These are phyloP conservation scores for Ceuthmochares aereus DNA, from an alignment of 2,113 vertebrate genomes.

Conservation along the genomic window DNA sequence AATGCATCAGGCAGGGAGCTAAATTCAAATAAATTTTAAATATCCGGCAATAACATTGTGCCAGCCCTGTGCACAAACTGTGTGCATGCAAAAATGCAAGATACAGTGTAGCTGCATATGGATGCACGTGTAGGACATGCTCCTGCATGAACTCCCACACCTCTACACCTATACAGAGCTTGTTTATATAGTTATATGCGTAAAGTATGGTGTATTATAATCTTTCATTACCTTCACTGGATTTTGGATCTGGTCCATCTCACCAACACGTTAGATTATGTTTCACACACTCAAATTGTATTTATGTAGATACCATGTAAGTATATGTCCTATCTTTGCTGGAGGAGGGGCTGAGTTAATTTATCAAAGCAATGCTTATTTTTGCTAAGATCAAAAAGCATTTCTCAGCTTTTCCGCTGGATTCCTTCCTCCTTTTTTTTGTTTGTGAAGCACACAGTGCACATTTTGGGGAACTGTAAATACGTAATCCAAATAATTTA, in stretches of 20 bases:
- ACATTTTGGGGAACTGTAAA: neutral
- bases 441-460: neutral
- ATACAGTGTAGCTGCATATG: too few species aligned
- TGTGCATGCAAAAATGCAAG: neutral
- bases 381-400: neutral
- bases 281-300: neutral
- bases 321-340: neutral
- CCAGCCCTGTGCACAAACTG: neutral
- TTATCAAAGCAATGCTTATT: neutral
- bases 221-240: neutral
- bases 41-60: neutral
- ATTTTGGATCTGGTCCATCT: neutral
- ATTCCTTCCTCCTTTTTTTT: neutral
- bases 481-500: neutral
- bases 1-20: neutral
- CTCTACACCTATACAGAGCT: neutral
- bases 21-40: neutral
- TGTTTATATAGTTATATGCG: neutral
- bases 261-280: neutral
- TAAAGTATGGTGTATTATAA: neutral
- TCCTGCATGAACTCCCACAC: neutral
- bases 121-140: neutral
- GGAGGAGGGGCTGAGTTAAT: neutral
- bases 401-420: neutral
- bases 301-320: neutral